Evolutionary conservation across 1,140 invertebrate species (phyloP).

Genomic region (Zaprionus nigranus): DNA sequence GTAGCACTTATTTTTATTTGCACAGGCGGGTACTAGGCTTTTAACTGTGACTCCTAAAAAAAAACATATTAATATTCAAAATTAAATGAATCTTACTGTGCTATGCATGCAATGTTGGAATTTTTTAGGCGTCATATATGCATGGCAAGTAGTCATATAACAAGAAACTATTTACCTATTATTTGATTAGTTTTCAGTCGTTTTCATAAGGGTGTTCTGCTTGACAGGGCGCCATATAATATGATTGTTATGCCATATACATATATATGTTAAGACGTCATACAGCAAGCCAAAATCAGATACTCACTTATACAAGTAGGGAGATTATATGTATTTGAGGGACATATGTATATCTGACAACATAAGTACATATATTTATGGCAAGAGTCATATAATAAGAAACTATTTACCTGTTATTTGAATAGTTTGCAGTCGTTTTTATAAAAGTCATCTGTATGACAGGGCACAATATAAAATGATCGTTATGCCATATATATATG

Average conservation of each 20-base stretch:
- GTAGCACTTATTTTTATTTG: neutral
- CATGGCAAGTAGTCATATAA: neutral
- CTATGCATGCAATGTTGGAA: neutral
- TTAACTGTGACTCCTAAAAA: neutral
- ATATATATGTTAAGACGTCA: no score
- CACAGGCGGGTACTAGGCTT: neutral
- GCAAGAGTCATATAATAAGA: neutral
- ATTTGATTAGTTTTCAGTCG: neutral
- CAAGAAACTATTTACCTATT: neutral
- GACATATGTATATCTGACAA: neutral
- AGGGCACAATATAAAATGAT: no score
- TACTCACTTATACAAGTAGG: no score
- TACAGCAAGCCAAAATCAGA: no score
- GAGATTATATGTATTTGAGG: neutral
- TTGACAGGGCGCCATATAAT: no score
- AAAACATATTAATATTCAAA: neutral
- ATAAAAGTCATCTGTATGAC: no score
- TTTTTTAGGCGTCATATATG: neutral
- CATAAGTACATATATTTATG: neutral
- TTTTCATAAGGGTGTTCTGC: no score
- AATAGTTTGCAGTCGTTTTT: no score
- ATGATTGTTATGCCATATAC: no score
- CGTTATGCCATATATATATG: no score
- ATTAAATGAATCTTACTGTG: neutral
- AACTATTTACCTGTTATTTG: no score